Evolutionary conservation across 2,113 vertebrate genomes (phyloP), one percentile per base, ranked within the genome.

Genomic region (Scatophagus argus): DNA sequence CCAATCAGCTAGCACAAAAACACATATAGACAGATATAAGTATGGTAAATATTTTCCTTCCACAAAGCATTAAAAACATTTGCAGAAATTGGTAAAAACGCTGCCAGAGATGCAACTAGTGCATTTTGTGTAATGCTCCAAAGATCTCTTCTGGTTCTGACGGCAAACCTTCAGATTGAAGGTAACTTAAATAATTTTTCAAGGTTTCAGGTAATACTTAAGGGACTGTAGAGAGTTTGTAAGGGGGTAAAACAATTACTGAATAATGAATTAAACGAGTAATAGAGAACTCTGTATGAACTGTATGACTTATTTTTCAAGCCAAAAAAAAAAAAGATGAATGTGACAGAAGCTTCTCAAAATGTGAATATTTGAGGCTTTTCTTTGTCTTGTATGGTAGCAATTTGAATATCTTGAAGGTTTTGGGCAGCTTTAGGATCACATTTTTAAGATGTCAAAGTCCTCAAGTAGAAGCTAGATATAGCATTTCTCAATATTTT

Each of bases 1-100:
- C 98, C 98, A 76, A 99, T 88, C 65, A 99, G 95, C 98, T 99
- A 59, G 31, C 62, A 82, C 32, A 38, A 44, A 87, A 61, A 86
- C 60, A 81, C 60, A 82, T 27, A 72, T 3, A 88, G 52, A 82
- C 36, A 80, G 2, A 68, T 23, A 36, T 55, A 27, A 74, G 51
- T 10, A 34, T 19, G 25, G 32, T 31, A 78, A 55, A 59, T 10
- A 25, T 0, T 44, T 63, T 55, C 4, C 21, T 65, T 52, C 34
- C 0, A n/a, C 36, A 2, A 73, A 17, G 1, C 4, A 44, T 7
- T 52, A 12, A 60, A 69, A 64, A 70, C 3, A 23, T 74, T 27
- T 54, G 19, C 31, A 68, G 6, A 6, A 1, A 32, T 46, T 58
- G 27, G 6, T 16, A n/a, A 71, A 59, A 16, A 27, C 14, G 13